Conservation (phyloP, 2,113 vertebrate species). For the Podarcis raffonei region DNA sequence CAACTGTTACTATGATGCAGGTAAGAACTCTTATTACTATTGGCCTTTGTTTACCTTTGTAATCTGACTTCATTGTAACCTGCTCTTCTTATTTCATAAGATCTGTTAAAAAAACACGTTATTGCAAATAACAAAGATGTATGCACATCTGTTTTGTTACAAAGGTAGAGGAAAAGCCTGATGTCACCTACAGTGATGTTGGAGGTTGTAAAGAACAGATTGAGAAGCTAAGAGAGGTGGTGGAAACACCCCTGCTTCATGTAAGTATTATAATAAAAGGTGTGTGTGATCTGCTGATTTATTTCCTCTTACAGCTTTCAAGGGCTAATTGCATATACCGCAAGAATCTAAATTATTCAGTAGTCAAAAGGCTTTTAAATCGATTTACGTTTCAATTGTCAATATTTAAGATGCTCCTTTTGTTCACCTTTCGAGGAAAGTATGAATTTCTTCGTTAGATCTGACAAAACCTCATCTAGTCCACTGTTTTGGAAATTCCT, state of each 20-base stretch:
- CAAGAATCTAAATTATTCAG: neutral
- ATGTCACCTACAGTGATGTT: conserved; percentile 98
- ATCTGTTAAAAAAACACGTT: fast-evolving
- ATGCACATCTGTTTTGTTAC: neutral
- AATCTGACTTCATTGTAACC: neutral
- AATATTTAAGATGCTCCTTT: neutral
- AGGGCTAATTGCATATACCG: neutral
- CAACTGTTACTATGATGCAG: conserved; percentile 99
- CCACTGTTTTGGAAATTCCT: neutral
- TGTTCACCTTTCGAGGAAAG: neutral
- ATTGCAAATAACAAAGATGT: conserved; percentile 5
- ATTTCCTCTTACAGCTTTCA: neutral
- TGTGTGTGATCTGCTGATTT: neutral
- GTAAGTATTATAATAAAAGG: conserved; percentile 69
- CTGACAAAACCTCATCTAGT: neutral
- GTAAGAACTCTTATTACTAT: conserved; percentile 70
- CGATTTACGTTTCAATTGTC: neutral
- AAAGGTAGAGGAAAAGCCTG: conserved; percentile 98
- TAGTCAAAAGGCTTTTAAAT: neutral
- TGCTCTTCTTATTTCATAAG: neutral
- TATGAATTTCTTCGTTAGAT: neutral
- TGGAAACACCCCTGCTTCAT: conserved; percentile 96
- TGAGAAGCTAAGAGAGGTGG: conserved; percentile 96
- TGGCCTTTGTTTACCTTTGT: fast-evolving
- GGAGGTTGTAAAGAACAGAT: conserved; percentile 99